phyloP scores from a whole-genome alignment of 2,888 invertebrate species.

The Girardia tigrina region DNA sequence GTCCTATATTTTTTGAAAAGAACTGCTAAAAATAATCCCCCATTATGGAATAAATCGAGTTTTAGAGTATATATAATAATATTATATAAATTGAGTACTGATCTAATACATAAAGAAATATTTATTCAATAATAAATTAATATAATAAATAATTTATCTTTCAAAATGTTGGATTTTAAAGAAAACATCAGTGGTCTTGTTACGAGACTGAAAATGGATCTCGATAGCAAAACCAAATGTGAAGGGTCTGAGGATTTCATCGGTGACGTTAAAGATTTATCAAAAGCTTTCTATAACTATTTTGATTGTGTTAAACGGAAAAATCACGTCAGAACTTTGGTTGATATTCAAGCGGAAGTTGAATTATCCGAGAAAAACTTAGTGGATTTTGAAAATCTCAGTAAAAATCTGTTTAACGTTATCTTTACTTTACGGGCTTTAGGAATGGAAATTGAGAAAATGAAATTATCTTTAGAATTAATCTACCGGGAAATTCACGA shows the following conservation, averaged over 20 bases:
- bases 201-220: background rate
- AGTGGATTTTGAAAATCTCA: background rate
- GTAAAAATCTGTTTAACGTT: conserved; percentile 1
- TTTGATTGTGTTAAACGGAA: background rate
- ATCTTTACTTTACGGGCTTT: background rate
- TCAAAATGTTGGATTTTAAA: conserved; percentile 12
- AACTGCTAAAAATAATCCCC: too few species aligned
- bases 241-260: background rate
- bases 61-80: too few species aligned
- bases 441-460: background rate
- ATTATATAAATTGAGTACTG: too few species aligned
- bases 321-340: background rate
- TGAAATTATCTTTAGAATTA: background rate
- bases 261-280: background rate
- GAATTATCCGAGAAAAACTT: background rate
- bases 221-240: background rate
- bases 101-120: too few species aligned
- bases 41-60: too few species aligned
- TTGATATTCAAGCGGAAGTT: conserved; percentile 1
- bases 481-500: background rate
- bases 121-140: too few species aligned
- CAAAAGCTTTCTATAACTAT: background rate
- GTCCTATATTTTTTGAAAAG: too few species aligned
- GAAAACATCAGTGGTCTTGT: background rate
- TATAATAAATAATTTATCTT: too few species aligned